Percentiles rank a stretch among this genome's conserved stretches.
Conservation (phyloP, 2,888 invertebrate genomes). For the Chymomyza fuscimana region DNA sequence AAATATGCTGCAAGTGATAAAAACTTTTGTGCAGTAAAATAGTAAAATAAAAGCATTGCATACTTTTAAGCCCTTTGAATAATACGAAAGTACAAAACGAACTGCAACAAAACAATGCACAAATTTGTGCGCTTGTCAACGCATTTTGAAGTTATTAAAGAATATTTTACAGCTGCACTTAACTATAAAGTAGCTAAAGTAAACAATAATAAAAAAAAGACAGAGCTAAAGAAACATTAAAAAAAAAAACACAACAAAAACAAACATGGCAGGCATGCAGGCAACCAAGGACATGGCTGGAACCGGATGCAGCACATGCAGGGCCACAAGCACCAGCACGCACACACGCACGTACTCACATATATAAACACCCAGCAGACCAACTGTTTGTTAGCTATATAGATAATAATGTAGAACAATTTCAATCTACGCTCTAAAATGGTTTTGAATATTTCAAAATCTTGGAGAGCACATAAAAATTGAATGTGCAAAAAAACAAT, state of each 20-base stretch:
- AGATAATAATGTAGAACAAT: no score
- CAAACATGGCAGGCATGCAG: background rate
- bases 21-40: conserved; percentile 7
- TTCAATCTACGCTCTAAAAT: no score
- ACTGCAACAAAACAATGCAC: conserved; percentile 8
- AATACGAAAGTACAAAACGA: conserved; percentile 37
- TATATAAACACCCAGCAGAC: background rate
- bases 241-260: background rate
- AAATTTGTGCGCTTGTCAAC: conserved; percentile 48
- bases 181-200: conserved; percentile 68
- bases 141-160: conserved; percentile 52
- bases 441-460: no score
- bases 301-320: conserved; percentile 25
- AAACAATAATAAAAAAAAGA: conserved; percentile 64
- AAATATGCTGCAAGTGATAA: conserved; percentile 16
- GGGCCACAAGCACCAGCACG: conserved; percentile 19
- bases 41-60: conserved; percentile 20
- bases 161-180: conserved; percentile 66
- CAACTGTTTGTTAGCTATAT: no score
- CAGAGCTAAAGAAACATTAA: background rate
- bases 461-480: no score
- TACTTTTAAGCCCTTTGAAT: conserved; percentile 56
- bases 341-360: conserved; percentile 11
- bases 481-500: no score
- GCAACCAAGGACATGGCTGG: conserved; percentile 20